These are phyloP conservation scores for Myiotriccus ornatus DNA, from an alignment of 2,797 vertebrate species.

Conservation along the genomic window DNA sequence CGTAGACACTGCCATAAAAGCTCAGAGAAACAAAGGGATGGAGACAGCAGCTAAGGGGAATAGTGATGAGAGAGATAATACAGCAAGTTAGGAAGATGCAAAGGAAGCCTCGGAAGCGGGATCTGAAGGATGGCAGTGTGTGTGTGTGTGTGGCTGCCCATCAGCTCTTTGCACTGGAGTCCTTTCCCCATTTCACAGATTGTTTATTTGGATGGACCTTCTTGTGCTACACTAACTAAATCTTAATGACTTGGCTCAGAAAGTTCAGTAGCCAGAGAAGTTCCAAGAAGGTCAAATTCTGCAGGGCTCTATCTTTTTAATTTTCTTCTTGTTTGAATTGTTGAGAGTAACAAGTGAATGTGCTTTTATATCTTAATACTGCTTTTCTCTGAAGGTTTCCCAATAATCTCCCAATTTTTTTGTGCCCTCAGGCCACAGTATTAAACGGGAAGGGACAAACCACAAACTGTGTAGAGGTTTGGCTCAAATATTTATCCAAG, in stretches of 20 bases:
- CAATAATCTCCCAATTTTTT: neutral
- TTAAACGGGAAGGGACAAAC: neutral
- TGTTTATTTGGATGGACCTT: neutral
- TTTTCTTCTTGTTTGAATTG: neutral
- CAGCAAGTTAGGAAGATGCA: neutral
- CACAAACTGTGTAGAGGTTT: neutral
- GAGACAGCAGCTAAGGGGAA: constrained; percentile 4
- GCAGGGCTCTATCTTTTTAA: neutral
- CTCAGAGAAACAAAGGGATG: neutral
- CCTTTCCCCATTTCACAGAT: neutral
- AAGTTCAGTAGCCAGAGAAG: neutral
- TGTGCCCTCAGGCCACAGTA: neutral
- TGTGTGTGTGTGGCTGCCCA: neutral
- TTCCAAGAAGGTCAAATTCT: neutral
- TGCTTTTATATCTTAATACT: neutral
- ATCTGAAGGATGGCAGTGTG: neutral
- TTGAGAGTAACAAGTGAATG: neutral
- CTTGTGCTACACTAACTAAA: neutral
- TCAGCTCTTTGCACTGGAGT: neutral
- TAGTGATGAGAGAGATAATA: neutral
- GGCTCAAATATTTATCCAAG: neutral
- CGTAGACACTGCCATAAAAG: neutral
- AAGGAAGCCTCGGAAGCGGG: neutral
- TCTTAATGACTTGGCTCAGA: neutral
- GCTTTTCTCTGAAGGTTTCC: neutral